These are phyloP conservation scores for Synaphobranchus kaupii DNA, from an alignment of 2,797 vertebrate genomes.

Conservation along the genomic window DNA sequence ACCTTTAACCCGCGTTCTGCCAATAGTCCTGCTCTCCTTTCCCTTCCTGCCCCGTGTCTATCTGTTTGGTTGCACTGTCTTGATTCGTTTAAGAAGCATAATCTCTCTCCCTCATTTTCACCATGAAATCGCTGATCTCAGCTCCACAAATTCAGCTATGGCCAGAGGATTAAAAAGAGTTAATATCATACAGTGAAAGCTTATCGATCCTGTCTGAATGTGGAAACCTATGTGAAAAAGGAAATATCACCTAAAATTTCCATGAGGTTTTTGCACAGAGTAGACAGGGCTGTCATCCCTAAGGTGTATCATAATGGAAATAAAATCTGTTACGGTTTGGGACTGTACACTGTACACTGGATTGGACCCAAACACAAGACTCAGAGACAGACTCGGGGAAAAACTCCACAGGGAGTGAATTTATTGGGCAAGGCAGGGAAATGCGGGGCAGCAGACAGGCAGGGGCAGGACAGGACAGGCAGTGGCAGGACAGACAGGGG, in stretches of 20 bases:
- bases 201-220: slow-evolving; percentile 9
- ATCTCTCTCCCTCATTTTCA: background rate
- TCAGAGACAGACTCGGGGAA: no score
- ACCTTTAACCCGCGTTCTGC: background rate
- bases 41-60: background rate
- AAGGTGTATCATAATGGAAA: background rate
- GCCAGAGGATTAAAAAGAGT: background rate
- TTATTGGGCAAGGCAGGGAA: no score
- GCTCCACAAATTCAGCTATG: background rate
- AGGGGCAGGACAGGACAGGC: no score
- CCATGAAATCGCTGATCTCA: background rate
- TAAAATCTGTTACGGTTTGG: background rate
- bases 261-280: background rate
- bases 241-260: background rate
- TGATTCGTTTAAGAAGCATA: background rate
- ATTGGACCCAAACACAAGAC: no score
- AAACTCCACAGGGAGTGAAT: no score
- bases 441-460: no score
- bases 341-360: no score
- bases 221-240: background rate
- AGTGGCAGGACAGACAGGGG: no score
- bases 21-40: background rate
- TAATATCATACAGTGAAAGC: background rate
- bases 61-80: background rate
- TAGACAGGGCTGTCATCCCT: background rate